phyloP scores from a whole-genome alignment of 2,888 invertebrate species.

The Galerucella calmariensis region DNA sequence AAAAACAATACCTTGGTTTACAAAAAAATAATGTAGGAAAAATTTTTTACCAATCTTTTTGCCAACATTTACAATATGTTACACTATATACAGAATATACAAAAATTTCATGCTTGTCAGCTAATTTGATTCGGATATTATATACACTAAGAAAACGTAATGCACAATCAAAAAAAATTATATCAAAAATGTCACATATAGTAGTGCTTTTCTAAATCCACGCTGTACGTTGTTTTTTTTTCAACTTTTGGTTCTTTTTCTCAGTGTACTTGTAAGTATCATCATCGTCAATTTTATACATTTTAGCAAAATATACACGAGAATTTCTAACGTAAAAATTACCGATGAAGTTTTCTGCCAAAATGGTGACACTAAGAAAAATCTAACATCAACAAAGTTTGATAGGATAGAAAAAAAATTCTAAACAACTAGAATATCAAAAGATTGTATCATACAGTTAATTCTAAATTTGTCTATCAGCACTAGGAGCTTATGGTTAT shows the following conservation, averaged over 20 bases:
- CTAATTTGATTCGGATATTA: slow-evolving; percentile 24
- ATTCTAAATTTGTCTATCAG: neutral
- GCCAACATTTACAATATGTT: slow-evolving; percentile 56
- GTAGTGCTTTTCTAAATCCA: neutral
- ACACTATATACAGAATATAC: slow-evolving; percentile 54
- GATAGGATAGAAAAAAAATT: slow-evolving; percentile 7
- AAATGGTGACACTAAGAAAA: neutral
- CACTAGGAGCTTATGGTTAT: no score
- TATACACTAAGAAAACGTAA: slow-evolving; percentile 23
- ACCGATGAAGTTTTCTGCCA: slow-evolving; percentile 14
- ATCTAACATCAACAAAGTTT: slow-evolving; percentile 21
- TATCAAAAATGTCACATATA: neutral
- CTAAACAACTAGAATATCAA: slow-evolving; percentile 23
- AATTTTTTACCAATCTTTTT: slow-evolving; percentile 50
- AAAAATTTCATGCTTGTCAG: slow-evolving; percentile 30
- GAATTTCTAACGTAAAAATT: neutral
- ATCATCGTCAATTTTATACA: slow-evolving; percentile 15
- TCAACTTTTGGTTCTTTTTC: slow-evolving; percentile 12
- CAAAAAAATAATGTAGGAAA: slow-evolving; percentile 55
- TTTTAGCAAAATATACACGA: neutral
- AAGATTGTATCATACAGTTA: slow-evolving; percentile 15
- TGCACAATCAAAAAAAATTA: slow-evolving; percentile 15
- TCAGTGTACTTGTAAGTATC: slow-evolving; percentile 15
- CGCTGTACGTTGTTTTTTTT: neutral
- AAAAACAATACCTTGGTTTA: slow-evolving; percentile 39